Evolutionary conservation across 1,140 invertebrate genomes (phyloP), one percentile per base, ranked within the genome.

Genomic region (Aphaenogaster floridana): DNA sequence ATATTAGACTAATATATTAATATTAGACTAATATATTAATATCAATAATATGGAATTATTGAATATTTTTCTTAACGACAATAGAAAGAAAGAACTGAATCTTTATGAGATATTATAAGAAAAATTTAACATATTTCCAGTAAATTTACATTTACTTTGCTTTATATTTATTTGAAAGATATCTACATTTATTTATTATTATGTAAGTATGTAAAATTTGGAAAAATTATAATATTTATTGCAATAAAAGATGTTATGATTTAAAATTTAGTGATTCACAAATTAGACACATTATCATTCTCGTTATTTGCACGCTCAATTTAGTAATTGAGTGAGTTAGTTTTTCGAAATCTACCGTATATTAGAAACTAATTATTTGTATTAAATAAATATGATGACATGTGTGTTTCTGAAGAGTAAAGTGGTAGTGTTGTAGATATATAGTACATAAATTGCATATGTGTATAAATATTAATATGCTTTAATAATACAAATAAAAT

Each of bases 261-360:
- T 6, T 45, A 74, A 74, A 39, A 57, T 74, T 8, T 21, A 42
- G 17, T 57, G 57, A 57, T 76, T 76, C 28, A 42, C 54, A 5
- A 3, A 59, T 76, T 59, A 45, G 8, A 28, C 9, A 11, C 39
- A 11, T 76, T 45, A 76, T 76, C 15, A 17, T n/a, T 36, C 13
- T 15, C 8, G n/a, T 76, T 76, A 76, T 76, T 59, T 76, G n/a
- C 34, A 76, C 15, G 36, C n/a, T 61, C n/a, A 76, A 59, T 76
- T 76, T 42, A 54, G 36, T 9, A 28, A 28, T 28, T 50, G 36
- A 28, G 28, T 28, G 28, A 28, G 28, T 52, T 57, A 39, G 36
- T 76, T 76, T 76, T 76, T 76, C 72, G 52, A 76, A 57, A 76
- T 17, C 17, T 74, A 45, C 9, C n/a, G 6, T 36, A 6, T 61